Conservation (phyloP, 2,113 vertebrate species). For the Forbesichthys agassizii region DNA sequence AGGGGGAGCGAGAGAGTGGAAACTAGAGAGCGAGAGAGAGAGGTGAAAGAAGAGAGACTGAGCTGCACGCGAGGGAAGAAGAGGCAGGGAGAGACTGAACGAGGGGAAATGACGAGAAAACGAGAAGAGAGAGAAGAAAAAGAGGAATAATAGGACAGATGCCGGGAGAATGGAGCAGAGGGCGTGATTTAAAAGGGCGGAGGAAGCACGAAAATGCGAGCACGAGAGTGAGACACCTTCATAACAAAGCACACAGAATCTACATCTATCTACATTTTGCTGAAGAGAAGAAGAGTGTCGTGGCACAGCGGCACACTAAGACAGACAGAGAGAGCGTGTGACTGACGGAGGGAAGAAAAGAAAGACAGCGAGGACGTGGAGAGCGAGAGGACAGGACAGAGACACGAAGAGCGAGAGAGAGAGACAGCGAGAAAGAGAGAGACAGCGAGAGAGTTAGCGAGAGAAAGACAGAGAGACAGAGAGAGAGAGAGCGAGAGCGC, state of each 20-base stretch:
- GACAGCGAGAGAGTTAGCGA: constrained; percentile 10
- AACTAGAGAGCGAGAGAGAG: constrained; percentile 51
- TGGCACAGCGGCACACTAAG: too few species aligned
- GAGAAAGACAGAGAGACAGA: neutral
- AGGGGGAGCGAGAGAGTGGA: constrained; percentile 52
- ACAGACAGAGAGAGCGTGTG: constrained; percentile 23
- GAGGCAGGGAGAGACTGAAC: constrained; percentile 37
- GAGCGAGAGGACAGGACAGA: constrained; percentile 43
- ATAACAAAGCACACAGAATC: too few species aligned
- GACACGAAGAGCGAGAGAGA: constrained; percentile 59
- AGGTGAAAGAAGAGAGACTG: constrained; percentile 27
- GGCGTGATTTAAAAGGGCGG: neutral
- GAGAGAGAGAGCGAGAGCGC: neutral
- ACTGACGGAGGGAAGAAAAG: constrained; percentile 38
- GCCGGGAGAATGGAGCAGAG: constrained; percentile 27
- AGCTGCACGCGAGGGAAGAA: neutral
- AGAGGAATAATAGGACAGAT: constrained; percentile 38
- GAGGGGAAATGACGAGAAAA: constrained; percentile 40
- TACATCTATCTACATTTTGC: too few species aligned
- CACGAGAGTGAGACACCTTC: too few species aligned
- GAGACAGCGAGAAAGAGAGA: constrained; percentile 22
- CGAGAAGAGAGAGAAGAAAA: constrained; percentile 23
- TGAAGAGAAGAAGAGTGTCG: too few species aligned
- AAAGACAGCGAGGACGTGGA: constrained; percentile 21
- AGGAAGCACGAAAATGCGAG: too few species aligned